Conservation (phyloP, 2,113 vertebrate genomes). For the Amia ocellicauda region DNA sequence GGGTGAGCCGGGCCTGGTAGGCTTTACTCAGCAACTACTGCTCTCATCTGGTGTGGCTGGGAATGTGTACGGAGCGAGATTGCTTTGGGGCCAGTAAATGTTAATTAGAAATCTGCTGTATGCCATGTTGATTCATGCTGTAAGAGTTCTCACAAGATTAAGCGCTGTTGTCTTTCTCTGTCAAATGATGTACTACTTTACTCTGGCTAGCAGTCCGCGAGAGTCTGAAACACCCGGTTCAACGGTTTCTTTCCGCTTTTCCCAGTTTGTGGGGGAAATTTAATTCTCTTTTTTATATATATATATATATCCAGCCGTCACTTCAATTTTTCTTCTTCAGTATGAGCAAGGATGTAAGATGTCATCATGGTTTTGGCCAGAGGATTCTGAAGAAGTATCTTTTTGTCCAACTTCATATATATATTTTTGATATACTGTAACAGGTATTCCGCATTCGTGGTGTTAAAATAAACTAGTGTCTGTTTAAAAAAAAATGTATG, state of each 20-base stretch:
- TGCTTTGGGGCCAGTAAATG: slow-evolving; percentile 23
- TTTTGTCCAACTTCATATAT: background rate
- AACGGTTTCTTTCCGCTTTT: background rate
- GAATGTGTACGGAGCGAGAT: slow-evolving; percentile 9
- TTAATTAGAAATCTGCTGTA: slow-evolving; percentile 28
- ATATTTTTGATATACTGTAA: background rate
- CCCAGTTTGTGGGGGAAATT: background rate
- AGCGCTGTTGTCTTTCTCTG: slow-evolving; percentile 11
- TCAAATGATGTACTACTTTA: slow-evolving; percentile 16
- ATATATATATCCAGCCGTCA: background rate
- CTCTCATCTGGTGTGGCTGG: background rate
- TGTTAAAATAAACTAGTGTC: no score
- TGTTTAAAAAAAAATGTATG: background rate
- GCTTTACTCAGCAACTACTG: background rate
- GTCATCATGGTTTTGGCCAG: background rate
- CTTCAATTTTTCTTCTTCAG: background rate
- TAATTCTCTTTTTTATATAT: background rate
- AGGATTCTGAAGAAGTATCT: background rate
- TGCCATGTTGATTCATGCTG: slow-evolving; percentile 25
- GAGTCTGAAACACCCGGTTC: background rate
- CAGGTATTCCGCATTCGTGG: no score
- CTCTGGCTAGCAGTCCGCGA: slow-evolving; percentile 8
- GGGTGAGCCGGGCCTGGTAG: slow-evolving; percentile 1
- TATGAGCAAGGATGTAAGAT: background rate
- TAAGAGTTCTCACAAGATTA: slow-evolving; percentile 20